A percentile compares a stretch with the other conserved stretches of the same genome.
Evolutionary conservation across 2,888 invertebrate species (phyloP).

Genomic region (Macaria liturata): DNA sequence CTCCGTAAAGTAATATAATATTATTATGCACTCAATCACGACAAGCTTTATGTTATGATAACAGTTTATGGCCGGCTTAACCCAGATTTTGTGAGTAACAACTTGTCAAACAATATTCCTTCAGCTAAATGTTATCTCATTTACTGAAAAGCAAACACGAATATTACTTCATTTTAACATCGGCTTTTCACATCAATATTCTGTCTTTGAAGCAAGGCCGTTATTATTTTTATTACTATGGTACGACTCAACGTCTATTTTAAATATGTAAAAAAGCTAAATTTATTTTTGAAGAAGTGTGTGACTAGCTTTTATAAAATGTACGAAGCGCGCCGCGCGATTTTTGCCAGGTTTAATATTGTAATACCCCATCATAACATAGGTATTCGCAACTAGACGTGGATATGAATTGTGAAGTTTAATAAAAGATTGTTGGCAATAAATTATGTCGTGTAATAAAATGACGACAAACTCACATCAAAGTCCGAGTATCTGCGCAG

Average conservation of each 20-base stretch:
- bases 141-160: conserved; percentile 26
- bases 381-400: conserved; percentile 4
- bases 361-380: conserved; percentile 4
- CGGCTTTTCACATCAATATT: conserved; percentile 10
- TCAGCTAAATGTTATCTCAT: conserved; percentile 30
- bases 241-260: conserved; percentile 11
- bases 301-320: conserved; percentile 11
- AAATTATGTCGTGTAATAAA: conserved; percentile 1
- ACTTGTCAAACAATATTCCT: conserved; percentile 35
- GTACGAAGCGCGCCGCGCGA: neutral
- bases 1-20: conserved; percentile 28
- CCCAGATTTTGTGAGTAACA: conserved; percentile 52
- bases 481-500: conserved; percentile 13
- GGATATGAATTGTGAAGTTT: conserved; percentile 12
- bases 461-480: conserved; percentile 23
- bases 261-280: conserved; percentile 6
- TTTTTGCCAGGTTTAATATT: conserved; percentile 9
- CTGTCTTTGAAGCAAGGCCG: conserved; percentile 14
- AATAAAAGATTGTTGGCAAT: conserved; percentile 2
- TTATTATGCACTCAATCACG: conserved; percentile 41
- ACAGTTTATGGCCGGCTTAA: conserved; percentile 61
- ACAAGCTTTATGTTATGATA: conserved; percentile 56
- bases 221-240: conserved; percentile 16
- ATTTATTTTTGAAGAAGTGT: conserved; percentile 8
- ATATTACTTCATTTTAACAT: conserved; percentile 15